Percentiles rank a stretch among this genome's conserved stretches.
Evolutionary conservation across 2,888 invertebrate species (phyloP).

Genomic region (Charanyca ferruginea): DNA sequence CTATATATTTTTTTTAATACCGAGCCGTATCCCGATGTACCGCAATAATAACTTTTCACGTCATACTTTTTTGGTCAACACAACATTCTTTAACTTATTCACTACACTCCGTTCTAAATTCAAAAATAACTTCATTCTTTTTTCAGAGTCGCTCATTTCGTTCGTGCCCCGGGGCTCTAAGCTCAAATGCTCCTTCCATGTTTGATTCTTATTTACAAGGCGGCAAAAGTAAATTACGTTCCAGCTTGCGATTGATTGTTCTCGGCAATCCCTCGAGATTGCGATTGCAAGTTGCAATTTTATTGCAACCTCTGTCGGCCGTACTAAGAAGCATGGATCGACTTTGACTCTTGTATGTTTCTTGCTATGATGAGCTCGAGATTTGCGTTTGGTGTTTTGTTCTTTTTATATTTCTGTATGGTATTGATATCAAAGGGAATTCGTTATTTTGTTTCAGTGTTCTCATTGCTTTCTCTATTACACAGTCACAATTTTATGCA

Average conservation of each 20-base stretch:
- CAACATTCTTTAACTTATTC: no score
- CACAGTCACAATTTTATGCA: no score
- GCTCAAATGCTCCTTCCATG: slow-evolving; percentile 69
- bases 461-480: background rate
- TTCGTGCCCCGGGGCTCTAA: slow-evolving; percentile 50
- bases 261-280: slow-evolving; percentile 75
- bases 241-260: slow-evolving; percentile 83
- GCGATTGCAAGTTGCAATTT: slow-evolving; percentile 79
- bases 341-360: slow-evolving; percentile 15
- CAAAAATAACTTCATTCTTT: slow-evolving; percentile 41
- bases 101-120: slow-evolving; percentile 40
- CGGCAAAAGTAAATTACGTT: slow-evolving; percentile 84
- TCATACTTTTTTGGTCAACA: no score
- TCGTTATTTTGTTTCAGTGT: background rate
- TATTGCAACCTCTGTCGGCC: slow-evolving; percentile 70
- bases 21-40: no score
- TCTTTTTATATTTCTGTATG: background rate
- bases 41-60: no score
- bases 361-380: slow-evolving; percentile 8
- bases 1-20: no score
- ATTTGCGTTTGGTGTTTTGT: background rate
- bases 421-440: background rate
- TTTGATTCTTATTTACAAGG: slow-evolving; percentile 83
- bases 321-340: slow-evolving; percentile 45
- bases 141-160: slow-evolving; percentile 57